A percentile compares a stretch with the other conserved stretches of the same genome.
These are phyloP conservation scores for Clavelina lepadiformis DNA, from an alignment of 23 tunicate genomes.

Conservation along the genomic window DNA sequence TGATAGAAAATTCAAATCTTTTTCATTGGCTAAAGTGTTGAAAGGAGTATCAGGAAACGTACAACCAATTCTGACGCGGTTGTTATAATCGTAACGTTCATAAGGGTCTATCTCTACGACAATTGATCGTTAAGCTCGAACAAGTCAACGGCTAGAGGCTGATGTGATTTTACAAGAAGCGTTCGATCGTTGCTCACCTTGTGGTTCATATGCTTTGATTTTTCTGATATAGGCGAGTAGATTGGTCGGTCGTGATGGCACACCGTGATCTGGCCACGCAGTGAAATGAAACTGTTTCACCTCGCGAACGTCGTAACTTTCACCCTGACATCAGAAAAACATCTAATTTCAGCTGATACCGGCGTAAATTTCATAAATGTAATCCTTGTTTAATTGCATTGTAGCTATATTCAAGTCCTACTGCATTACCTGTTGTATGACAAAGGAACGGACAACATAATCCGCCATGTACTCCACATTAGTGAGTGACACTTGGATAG, in stretches of 20 bases:
- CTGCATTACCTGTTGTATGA: constrained; percentile 51
- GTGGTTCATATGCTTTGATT: constrained; percentile 73
- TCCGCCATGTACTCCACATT: constrained; percentile 46
- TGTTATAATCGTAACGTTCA: too few relatives aligned
- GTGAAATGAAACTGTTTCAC: constrained; percentile 86
- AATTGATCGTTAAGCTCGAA: too few relatives aligned
- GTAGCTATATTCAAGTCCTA: background rate
- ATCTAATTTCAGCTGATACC: too few relatives aligned
- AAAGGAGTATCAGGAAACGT: too few relatives aligned
- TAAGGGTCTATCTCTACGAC: too few relatives aligned
- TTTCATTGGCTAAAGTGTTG: too few relatives aligned
- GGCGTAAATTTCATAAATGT: background rate
- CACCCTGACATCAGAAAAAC: constrained; percentile 27
- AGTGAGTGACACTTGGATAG: constrained; percentile 52
- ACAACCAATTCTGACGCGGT: too few relatives aligned
- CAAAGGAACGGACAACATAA: constrained; percentile 62
- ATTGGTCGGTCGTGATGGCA: constrained; percentile 88
- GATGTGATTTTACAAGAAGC: background rate
- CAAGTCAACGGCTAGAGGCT: background rate
- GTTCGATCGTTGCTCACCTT: constrained; percentile 35
- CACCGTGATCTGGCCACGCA: constrained; percentile 98
- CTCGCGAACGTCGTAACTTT: constrained; percentile 74
- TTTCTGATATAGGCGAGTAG: constrained; percentile 64
- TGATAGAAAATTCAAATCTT: constrained; percentile 1
- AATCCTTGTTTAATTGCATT: background rate